phyloP scores from a whole-genome alignment of 2,888 invertebrate species.

The Lepeophtheirus nordmannii region DNA sequence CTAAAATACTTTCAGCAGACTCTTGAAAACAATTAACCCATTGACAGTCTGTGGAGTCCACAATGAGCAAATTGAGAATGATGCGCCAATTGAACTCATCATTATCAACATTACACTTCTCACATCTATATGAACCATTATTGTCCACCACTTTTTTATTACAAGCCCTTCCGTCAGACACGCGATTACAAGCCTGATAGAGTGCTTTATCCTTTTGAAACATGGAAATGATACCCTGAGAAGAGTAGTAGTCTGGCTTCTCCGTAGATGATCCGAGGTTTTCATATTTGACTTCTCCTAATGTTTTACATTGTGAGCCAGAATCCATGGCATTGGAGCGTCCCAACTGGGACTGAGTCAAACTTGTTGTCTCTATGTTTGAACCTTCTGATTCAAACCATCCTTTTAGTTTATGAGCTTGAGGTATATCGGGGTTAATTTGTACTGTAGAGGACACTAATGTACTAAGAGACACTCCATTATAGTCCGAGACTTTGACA shows the following conservation, averaged over 20 bases:
- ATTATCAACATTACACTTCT: conserved; percentile 75
- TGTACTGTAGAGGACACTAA: conserved; percentile 36
- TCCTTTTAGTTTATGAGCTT: conserved; percentile 65
- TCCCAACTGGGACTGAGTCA: conserved; percentile 35
- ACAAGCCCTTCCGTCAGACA: conserved; percentile 47
- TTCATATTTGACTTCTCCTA: conserved; percentile 54
- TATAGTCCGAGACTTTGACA: conserved; percentile 68
- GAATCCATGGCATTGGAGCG: conserved; percentile 28
- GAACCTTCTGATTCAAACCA: conserved; percentile 77
- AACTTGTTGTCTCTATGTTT: conserved; percentile 44
- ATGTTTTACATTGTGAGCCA: conserved; percentile 53
- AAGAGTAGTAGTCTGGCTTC: conserved; percentile 62
- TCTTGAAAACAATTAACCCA: conserved; percentile 85
- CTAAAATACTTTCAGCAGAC: conserved; percentile 59
- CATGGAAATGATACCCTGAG: conserved; percentile 59
- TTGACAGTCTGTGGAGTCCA: conserved; percentile 69
- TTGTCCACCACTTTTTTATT: conserved; percentile 82
- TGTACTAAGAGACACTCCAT: conserved; percentile 43
- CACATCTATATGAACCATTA: conserved; percentile 43
- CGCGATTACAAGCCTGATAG: conserved; percentile 62
- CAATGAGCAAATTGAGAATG: conserved; percentile 63
- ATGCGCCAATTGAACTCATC: conserved; percentile 72
- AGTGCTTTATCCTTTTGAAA: conserved; percentile 64
- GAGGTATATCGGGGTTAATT: conserved; percentile 68
- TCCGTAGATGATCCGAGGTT: conserved; percentile 52